Base-by-base conservation (phyloP, 2,888 invertebrate species). In the Coleophora flavipennella region DNA sequence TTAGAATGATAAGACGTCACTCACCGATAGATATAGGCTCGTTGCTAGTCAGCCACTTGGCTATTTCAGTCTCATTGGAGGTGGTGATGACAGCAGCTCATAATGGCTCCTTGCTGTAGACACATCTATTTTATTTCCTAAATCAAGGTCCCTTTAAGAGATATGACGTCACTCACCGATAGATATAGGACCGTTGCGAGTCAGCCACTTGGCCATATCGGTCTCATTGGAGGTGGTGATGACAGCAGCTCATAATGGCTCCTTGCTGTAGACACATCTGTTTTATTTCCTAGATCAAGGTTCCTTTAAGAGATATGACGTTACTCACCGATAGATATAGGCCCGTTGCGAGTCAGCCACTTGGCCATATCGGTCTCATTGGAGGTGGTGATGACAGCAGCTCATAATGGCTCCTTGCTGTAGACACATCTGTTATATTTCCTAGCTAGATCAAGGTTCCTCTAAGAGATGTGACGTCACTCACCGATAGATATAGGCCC, bases 401-500 rank as follows among this genome's bases (percentile, higher is more conserved):
- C n/a, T n/a, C n/a, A n/a, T n/a, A n/a, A n/a, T n/a, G n/a, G n/a
- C n/a, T n/a, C n/a, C n/a, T n/a, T n/a, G n/a, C n/a, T n/a, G n/a
- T n/a, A n/a, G n/a, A n/a, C n/a, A n/a, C n/a, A n/a, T n/a, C n/a
- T n/a, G n/a, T n/a, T n/a, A n/a, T n/a, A n/a, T n/a, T n/a, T n/a
- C n/a, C n/a, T n/a, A n/a, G n/a, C n/a, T n/a, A n/a, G n/a, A n/a
- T n/a, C n/a, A n/a, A n/a, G n/a, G n/a, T n/a, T n/a, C n/a, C n/a
- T n/a, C n/a, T n/a, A n/a, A n/a, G n/a, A n/a, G n/a, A 36, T 20
- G 8, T 32, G 39, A 41, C 3, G 27, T 11, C n/a, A 46, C 67
- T 67, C 48, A 59, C 94, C 97, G 59, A 98, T 95, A 25, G 97
- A 93, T 55, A 98, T 95, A 0, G 98, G 98, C 37, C 97, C 98